Evolutionary conservation across 2,797 vertebrate species (phyloP).

Genomic region (Helarctos malayanus): DNA sequence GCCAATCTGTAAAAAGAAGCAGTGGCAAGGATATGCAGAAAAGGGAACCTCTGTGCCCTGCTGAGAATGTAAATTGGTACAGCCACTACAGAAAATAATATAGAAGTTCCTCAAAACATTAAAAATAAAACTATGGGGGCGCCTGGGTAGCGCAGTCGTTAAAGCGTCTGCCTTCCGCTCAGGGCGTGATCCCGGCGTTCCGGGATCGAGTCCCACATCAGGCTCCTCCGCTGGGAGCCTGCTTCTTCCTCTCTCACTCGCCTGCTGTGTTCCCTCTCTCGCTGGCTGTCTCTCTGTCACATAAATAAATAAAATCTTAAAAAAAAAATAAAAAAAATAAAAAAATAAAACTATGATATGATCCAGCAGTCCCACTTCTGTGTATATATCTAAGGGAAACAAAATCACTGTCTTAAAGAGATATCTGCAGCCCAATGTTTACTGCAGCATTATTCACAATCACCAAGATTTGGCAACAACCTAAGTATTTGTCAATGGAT

Average conservation of each 20-base stretch:
- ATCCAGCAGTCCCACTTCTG: neutral
- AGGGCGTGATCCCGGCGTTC: no score
- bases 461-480: neutral
- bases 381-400: neutral
- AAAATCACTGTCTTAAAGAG: neutral
- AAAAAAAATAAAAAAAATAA: no score
- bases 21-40: neutral
- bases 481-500: neutral
- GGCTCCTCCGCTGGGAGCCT: no score
- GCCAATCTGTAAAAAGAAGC: neutral
- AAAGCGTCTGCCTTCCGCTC: no score
- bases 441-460: neutral
- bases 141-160: no score
- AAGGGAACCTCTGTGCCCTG: neutral
- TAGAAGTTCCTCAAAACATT: neutral
- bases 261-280: no score
- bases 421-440: neutral
- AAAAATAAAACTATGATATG: neutral
- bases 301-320: no score
- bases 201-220: no score
- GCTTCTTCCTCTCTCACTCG: no score
- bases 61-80: neutral
- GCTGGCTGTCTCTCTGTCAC: no score
- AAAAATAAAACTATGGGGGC: constrained; percentile 15
- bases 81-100: neutral